A percentile compares a stretch with the other conserved stretches of the same genome.
Evolutionary conservation across 2,113 vertebrate species (phyloP).

Genomic region (Phalacrocorax carbo): DNA sequence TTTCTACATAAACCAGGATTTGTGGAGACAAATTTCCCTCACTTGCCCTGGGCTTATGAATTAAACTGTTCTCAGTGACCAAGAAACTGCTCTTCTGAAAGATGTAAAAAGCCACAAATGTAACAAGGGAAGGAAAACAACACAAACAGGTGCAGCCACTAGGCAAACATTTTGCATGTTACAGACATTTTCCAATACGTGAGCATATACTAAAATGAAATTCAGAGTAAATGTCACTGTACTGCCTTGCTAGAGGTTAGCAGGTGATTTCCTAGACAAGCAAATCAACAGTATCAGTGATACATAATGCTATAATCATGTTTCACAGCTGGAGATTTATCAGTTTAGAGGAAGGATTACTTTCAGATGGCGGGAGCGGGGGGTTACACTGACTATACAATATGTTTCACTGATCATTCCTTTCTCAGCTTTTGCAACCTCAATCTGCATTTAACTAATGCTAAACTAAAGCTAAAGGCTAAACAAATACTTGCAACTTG

Average conservation of each 20-base stretch:
- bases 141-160: not conserved
- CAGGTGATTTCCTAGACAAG: not conserved
- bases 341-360: not conserved
- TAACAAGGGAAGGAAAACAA: not conserved
- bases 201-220: not conserved
- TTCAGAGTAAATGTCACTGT: not conserved
- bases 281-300: not conserved
- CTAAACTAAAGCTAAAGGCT: not conserved
- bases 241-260: not conserved
- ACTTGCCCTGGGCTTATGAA: not conserved
- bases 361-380: not conserved
- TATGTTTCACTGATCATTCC: not conserved
- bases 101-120: not conserved
- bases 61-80: not conserved
- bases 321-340: not conserved
- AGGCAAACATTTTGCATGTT: not conserved
- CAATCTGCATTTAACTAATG: not conserved
- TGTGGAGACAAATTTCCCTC: not conserved
- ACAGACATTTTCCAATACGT: not conserved
- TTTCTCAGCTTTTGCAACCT: not conserved
- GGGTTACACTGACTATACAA: not conserved
- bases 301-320: rapidly evolving
- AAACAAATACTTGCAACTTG: not conserved
- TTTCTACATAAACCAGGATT: not conserved
- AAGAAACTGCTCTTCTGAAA: not conserved